These are phyloP conservation scores for Peromyscus maniculatus DNA, from an alignment of 2,113 vertebrate species.

Conservation along the genomic window DNA sequence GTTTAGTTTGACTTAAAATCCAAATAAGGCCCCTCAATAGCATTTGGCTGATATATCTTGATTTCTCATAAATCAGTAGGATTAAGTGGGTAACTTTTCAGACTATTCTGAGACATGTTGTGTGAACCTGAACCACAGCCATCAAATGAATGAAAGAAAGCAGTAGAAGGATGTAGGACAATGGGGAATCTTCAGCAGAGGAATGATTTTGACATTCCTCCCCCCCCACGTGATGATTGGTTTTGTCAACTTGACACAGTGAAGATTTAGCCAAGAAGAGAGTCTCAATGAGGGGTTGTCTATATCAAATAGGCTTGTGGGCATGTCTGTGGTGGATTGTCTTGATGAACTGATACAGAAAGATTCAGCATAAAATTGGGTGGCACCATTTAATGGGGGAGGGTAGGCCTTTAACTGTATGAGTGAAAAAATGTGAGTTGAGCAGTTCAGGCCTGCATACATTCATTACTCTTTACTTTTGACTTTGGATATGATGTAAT, in stretches of 20 bases:
- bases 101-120: slow-evolving; percentile 12
- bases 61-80: slow-evolving; percentile 11
- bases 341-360: background rate
- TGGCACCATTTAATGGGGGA: background rate
- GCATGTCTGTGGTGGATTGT: background rate
- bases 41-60: slow-evolving; percentile 12
- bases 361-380: background rate
- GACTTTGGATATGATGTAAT: background rate
- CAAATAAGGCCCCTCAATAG: background rate
- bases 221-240: background rate
- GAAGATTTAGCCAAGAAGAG: background rate
- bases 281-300: background rate
- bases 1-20: slow-evolving; percentile 45
- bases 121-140: background rate
- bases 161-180: background rate
- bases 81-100: slow-evolving; percentile 10
- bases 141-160: slow-evolving; percentile 33
- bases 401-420: background rate
- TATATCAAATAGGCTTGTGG: background rate
- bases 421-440: background rate
- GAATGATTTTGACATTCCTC: background rate
- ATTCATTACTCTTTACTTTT: background rate
- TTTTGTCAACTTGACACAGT: background rate
- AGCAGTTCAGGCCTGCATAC: background rate
- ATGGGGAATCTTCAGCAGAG: slow-evolving; percentile 25